Evolutionary conservation across 2,888 invertebrate genomes (phyloP).

Genomic region (Cataglyphis altisquamis): DNA sequence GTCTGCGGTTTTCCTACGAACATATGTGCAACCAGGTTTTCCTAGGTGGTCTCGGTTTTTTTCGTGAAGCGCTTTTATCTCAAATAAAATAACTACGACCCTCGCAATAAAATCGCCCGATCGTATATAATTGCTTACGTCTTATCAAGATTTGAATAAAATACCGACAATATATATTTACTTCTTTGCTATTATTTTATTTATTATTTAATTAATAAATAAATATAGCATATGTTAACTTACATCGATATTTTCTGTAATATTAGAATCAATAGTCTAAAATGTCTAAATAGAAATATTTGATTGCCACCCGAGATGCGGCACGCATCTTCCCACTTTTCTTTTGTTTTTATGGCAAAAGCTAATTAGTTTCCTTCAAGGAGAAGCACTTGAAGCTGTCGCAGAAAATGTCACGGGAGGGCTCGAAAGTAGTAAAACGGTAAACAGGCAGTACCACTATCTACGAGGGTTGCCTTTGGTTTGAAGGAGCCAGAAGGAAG

Average conservation of each 20-base stretch:
- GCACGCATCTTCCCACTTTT: background rate
- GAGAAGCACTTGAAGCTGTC: constrained; percentile 70
- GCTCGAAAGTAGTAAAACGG: constrained; percentile 75
- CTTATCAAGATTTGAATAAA: background rate
- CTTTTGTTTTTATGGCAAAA: constrained; percentile 13
- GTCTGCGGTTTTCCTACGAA: constrained; percentile 77
- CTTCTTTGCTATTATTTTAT: background rate
- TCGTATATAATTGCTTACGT: background rate
- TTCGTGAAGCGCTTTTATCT: constrained; percentile 68
- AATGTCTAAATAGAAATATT: constrained; percentile 25
- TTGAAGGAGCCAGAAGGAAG: constrained; percentile 29
- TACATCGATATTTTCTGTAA: background rate
- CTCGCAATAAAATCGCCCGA: constrained; percentile 50
- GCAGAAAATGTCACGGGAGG: constrained; percentile 70
- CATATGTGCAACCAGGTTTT: constrained; percentile 74
- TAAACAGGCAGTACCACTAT: constrained; percentile 75
- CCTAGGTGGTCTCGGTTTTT: constrained; percentile 70
- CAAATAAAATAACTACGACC: constrained; percentile 68
- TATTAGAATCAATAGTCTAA: background rate
- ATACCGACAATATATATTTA: background rate
- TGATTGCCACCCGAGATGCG: constrained; percentile 13
- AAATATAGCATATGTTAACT: background rate
- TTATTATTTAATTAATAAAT: background rate
- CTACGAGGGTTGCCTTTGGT: constrained; percentile 50
- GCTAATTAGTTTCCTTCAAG: constrained; percentile 55